Base-by-base conservation (phyloP, 2,113 vertebrate genomes). In the Periophthalmodon schlosseri region DNA sequence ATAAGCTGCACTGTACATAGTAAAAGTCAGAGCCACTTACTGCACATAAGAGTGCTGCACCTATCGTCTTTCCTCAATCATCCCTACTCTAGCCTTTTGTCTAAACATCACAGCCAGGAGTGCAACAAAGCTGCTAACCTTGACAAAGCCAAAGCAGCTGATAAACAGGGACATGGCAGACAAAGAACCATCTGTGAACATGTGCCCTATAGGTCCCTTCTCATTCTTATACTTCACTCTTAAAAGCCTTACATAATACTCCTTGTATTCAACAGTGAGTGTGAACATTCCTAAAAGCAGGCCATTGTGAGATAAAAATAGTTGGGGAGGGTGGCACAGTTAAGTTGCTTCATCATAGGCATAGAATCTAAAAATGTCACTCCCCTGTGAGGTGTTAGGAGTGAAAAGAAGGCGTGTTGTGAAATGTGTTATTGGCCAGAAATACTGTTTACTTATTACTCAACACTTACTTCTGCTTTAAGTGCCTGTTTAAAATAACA, bases 281-380 rank as follows among this genome's bases (percentile, higher is more conserved):
- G 70, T 7, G 34, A 58, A 44, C 23, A 39, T 33, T 72, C 57
- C 49, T 70, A 65, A 85, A 89, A 88, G 21, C 68, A 71, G 86
- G 84, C n/a, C 85, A 77, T 65, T 68, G 54, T 61, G 57, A 18
- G 79, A 76, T 86, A 79, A 85, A 85, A 86, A 89, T 89, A 87
- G 78, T 76, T 75, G 47, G 0, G 39, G 13, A 21, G 39, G 74
- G 71, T 80, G 84, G 68, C 72, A 79, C 70, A 76, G 78, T 84
- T 88, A 74, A 67, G 64, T 64, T 76, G 81, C 77, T 68, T 77
- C 63, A 63, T 85, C 85, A 74, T 72, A 60, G 79, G 84, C 84
- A 75, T 36, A 61, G 52, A 80, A 68, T 36, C 54, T 23, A 57
- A 81, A 80, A 84, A 72, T 49, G 75, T 21, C 12, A 61, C 46